Base-by-base conservation (phyloP, 2,797 vertebrate species). In the Enteromius anoplus region DNA sequence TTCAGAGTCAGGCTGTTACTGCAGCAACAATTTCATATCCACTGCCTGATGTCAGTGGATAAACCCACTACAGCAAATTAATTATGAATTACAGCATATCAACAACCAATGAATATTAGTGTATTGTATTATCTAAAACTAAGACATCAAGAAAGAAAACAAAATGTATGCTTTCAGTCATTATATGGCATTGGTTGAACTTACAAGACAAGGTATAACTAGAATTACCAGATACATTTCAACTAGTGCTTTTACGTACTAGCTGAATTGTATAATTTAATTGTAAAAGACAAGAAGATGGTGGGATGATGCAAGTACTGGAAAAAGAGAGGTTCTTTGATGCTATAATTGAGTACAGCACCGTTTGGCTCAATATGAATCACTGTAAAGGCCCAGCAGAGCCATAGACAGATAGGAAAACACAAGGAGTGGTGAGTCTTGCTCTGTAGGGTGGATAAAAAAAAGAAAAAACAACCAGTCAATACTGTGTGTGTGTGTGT, bases 331-430 rank as follows among this genome's bases (percentile, higher is more conserved):
- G 64, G 49, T 40, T 77, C 8, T 70, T 29, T 68, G 34, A 83
- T 77, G 51, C 64, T 77, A 49, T 82, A 65, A 75, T 60, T n/a
- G 23, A 83, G 64, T 23, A 78, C 75, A 83, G 81, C 2, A 5
- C 29, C 19, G 37, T 77, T 78, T 83, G 53, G 75, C 75, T 83
- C 65, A 70, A 78, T 71, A 71, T 69, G 65, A 83, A 83, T 83
- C 66, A 78, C 65, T 78, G 65, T 49, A 78, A 83, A 68, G 32
- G 53, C 40, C 66, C 29, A 71, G 75, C 55, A 78, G 66, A 78
- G 51, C 66, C 65, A 78, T 78, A 83, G 75, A 78, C 75, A 83
- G 82, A 83, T 83, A 75, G 82, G 82, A 83, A 83, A 83, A 83
- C 82, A 83, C 82, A 78, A 83, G 82, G 82, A 70, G 75, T 70